Evolutionary conservation across 2,113 vertebrate species (phyloP).

Genomic region (Sprattus sprattus): DNA sequence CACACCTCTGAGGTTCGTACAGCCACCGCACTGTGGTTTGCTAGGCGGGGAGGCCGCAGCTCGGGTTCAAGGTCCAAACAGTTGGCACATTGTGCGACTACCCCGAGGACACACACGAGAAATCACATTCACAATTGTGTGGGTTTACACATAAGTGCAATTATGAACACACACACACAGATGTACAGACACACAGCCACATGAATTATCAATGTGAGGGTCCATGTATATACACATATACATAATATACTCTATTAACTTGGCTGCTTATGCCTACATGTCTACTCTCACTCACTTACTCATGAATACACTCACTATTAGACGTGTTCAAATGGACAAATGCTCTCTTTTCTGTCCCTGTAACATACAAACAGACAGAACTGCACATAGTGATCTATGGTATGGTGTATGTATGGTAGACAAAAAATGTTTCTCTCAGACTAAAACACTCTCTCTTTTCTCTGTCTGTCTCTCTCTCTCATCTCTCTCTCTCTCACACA

Average conservation of each 20-base stretch:
- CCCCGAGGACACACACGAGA: not conserved
- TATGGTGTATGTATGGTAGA: not conserved
- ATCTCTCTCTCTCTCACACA: not conserved
- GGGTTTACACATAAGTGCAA: conserved; percentile 10
- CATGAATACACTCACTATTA: not conserved
- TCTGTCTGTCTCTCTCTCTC: conserved; percentile 11
- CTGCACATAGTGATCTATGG: not conserved
- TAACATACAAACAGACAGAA: not conserved
- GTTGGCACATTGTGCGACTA: not conserved
- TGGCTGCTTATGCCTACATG: too few species aligned
- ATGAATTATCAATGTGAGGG: not conserved
- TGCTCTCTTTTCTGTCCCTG: not conserved
- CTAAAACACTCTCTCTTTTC: not conserved
- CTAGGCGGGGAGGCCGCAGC: too few species aligned
- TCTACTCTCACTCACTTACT: not conserved
- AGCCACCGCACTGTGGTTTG: not conserved
- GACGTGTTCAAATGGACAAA: not conserved
- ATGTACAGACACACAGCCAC: not conserved
- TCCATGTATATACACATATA: too few species aligned
- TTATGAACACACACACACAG: conserved; percentile 6
- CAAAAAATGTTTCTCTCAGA: not conserved
- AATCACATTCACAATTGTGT: not conserved
- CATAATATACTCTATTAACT: too few species aligned
- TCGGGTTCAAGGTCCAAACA: not conserved
- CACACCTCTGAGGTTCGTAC: not conserved